These are phyloP conservation scores for Sebastes paucispinis DNA, from an alignment of 2,797 vertebrate genomes.

Conservation along the genomic window DNA sequence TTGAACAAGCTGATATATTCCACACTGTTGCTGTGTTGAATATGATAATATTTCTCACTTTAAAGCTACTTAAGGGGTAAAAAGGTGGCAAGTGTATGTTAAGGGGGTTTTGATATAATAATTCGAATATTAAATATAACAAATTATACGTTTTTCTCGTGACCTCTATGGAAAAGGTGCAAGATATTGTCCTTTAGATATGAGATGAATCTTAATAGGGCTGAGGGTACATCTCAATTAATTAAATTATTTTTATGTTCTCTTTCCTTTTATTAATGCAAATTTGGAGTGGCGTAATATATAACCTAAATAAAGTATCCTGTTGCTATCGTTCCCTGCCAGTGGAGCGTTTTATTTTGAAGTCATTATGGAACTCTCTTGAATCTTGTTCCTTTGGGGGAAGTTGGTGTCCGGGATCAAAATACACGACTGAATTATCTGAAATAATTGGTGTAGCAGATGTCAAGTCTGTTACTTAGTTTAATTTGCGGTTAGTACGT, in stretches of 20 bases:
- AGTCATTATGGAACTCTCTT: not conserved
- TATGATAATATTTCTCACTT: not conserved
- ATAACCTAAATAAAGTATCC: not conserved
- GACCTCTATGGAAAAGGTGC: not conserved
- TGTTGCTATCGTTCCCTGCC: not conserved
- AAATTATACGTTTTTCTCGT: not conserved
- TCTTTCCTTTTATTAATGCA: not conserved
- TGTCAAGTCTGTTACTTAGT: not conserved
- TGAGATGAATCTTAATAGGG: not conserved
- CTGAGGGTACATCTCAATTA: not conserved
- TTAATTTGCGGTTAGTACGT: not conserved
- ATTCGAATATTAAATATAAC: not conserved
- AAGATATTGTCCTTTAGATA: not conserved
- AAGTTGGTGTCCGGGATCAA: not conserved
- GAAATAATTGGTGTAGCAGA: slow-evolving; percentile 12
- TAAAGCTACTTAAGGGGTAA: not conserved
- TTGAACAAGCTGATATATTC: not conserved
- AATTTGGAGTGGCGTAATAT: not conserved
- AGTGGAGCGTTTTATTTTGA: not conserved
- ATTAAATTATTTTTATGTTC: not conserved
- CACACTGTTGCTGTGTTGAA: not conserved
- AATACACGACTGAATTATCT: not conserved
- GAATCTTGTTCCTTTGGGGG: not conserved
- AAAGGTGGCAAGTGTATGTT: not conserved
- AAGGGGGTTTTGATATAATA: not conserved